Conservation (phyloP, 2,888 invertebrate genomes). For the Lasius fuliginosus region DNA sequence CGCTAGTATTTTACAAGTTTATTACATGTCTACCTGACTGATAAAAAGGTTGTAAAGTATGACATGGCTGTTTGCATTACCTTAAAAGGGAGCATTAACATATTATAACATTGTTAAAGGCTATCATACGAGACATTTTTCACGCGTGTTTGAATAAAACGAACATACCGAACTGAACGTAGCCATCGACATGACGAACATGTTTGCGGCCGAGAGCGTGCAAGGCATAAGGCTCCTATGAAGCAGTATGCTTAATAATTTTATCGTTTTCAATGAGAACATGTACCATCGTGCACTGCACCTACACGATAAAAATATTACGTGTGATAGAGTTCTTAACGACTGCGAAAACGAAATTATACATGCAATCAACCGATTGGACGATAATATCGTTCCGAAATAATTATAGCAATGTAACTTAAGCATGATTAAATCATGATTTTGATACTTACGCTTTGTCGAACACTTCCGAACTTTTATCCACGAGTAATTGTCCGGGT, state of each 20-base stretch:
- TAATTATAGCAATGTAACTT: neutral
- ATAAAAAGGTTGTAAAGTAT: slow-evolving; percentile 19
- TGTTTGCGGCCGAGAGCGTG: slow-evolving; percentile 15
- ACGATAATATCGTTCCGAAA: neutral
- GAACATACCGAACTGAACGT: slow-evolving; percentile 16
- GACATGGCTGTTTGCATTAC: slow-evolving; percentile 36
- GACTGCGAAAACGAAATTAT: neutral
- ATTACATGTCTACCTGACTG: neutral
- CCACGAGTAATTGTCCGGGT: slow-evolving; percentile 26
- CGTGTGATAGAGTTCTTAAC: neutral
- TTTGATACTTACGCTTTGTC: slow-evolving; percentile 25
- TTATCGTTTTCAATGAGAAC: slow-evolving; percentile 5
- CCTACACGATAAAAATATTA: neutral
- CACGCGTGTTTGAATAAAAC: neutral
- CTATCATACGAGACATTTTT: neutral
- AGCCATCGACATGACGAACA: slow-evolving; percentile 12
- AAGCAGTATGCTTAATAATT: slow-evolving; percentile 17
- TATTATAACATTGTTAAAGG: neutral
- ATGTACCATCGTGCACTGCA: neutral
- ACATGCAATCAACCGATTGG: neutral
- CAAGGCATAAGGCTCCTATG: slow-evolving; percentile 17
- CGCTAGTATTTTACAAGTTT: neutral
- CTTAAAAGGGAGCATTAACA: slow-evolving; percentile 16
- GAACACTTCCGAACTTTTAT: slow-evolving; percentile 17
- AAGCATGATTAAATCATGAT: neutral